Conservation (phyloP, 2,888 invertebrate species). For the Camptogramma bilineatum region DNA sequence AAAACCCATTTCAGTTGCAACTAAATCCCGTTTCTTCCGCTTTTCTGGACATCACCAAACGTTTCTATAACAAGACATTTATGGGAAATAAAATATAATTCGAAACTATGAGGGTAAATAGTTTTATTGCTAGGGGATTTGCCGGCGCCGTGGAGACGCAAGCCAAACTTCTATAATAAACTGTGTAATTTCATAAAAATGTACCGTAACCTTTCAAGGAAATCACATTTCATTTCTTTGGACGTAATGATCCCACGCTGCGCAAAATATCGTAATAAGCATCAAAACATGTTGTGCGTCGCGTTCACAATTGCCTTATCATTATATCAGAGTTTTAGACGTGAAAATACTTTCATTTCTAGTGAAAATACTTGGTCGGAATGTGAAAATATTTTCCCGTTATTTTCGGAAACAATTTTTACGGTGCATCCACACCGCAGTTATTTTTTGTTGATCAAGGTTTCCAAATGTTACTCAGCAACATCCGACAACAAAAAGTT, state of each 20-base stretch:
- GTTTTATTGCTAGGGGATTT: constrained; percentile 61
- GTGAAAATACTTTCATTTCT: constrained; percentile 6
- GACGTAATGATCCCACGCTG: constrained; percentile 48
- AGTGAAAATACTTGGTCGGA: constrained; percentile 1
- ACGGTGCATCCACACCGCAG: too few species aligned
- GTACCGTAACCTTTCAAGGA: constrained; percentile 28
- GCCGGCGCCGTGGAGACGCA: constrained; percentile 66
- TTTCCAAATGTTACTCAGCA: too few species aligned
- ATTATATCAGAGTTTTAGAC: constrained; percentile 20
- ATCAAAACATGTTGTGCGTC: constrained; percentile 40
- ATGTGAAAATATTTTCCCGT: neutral
- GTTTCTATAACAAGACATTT: constrained; percentile 54
- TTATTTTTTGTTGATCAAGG: too few species aligned
- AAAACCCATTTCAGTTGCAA: constrained; percentile 65
- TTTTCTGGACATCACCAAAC: constrained; percentile 52
- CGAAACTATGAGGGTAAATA: constrained; percentile 50
- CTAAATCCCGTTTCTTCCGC: constrained; percentile 65
- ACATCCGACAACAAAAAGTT: too few species aligned
- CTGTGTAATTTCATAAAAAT: constrained; percentile 41
- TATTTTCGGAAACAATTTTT: neutral
- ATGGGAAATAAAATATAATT: constrained; percentile 63
- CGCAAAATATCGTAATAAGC: constrained; percentile 40
- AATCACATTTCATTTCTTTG: constrained; percentile 38
- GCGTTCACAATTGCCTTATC: constrained; percentile 36
- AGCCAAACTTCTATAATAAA: constrained; percentile 34